Evolutionary conservation across 2,797 vertebrate species (phyloP), one percentile per base, ranked within the genome.

Genomic region (Centroberyx gerrardi): DNA sequence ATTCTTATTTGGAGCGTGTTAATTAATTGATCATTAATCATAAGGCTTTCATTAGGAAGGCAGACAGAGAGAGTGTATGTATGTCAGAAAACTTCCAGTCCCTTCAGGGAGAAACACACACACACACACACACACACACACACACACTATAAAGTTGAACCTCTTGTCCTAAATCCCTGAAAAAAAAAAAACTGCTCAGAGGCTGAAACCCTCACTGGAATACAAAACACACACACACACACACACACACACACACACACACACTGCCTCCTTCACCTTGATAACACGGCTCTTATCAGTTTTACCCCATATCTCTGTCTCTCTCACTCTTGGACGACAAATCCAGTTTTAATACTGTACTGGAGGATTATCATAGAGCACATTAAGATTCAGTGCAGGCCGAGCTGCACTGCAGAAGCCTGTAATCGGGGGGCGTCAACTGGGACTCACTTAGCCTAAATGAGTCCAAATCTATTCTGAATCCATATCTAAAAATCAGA

Each of bases 11-110:
- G 58, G 53, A 38, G 33, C 17, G 49, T 64, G 12, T 66, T 80
- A 73, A 78, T 82, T 70, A 78, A 69, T 53, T 22, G 61, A 64
- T 48, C 44, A 63, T 62, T 78, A 74, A 52, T 82, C 56, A 67
- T 58, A 44, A 58, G 58, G 38, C 31, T 66, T 65, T 61, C 44
- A 66, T 62, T 66, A 29, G 66, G 1, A 6, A 36, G n/a, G 18
- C n/a, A 52, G 49, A 52, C 3, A 52, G 49, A 18, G 49, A 40
- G 38, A 44, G 9, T 44, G 42, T 44, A 44, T 14, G 42, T 12
- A 44, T 14, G 42, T 44, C 33, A 33, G 22, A 44, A 10, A 44
- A 44, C 42, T 44, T 44, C 6, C 42, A 10, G 9, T 44, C 42
- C 9, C 42, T 10, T 44, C 3, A 44, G 13, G 42, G 42, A 44